Conservation (phyloP, 2,797 vertebrate species). For the Tapera naevia region DNA sequence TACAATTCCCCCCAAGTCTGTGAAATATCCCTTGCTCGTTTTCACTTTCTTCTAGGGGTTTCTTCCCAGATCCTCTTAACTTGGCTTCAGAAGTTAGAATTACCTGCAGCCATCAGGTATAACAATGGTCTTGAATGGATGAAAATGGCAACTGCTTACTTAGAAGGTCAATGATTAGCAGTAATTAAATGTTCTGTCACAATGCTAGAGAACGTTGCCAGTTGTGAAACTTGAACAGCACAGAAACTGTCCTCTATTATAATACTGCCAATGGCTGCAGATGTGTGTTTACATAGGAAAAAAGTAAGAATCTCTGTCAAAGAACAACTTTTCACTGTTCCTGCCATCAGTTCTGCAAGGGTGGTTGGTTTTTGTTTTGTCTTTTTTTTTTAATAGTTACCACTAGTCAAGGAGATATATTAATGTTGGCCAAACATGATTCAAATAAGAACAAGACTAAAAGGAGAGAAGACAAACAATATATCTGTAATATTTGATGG, state of each 20-base stretch:
- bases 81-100: neutral
- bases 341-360: neutral
- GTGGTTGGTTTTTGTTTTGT: too few species aligned
- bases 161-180: neutral
- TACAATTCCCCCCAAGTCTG: neutral
- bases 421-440: constrained; percentile 10
- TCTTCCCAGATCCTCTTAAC: neutral
- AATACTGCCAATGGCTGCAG: neutral
- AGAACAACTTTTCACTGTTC: neutral
- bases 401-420: neutral
- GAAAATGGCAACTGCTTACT: neutral
- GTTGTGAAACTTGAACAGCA: neutral
- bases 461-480: neutral
- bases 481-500: constrained; percentile 9
- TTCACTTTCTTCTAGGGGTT: neutral
- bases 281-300: neutral
- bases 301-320: neutral
- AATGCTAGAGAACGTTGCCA: neutral
- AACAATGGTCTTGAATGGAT: neutral
- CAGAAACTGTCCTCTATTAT: neutral
- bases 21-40: neutral
- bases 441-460: constrained; percentile 4
- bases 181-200: neutral
- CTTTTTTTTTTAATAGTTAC: neutral
- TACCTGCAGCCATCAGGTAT: neutral